Base-by-base conservation (phyloP, 2,888 invertebrate species). In the Hylaea fasciaria region DNA sequence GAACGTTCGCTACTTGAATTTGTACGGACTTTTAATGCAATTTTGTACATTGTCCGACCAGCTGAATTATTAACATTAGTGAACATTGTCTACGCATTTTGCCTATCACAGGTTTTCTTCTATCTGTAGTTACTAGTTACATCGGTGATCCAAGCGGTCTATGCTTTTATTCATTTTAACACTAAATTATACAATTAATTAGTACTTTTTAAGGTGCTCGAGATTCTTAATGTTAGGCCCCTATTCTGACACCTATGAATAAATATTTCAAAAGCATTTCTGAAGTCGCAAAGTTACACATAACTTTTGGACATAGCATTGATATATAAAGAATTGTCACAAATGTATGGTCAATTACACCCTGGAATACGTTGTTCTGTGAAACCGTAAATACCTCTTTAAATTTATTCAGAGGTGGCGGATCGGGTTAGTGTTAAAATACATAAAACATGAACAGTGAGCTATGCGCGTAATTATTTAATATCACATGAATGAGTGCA, bases 401-500 rank as follows among this genome's bases (percentile, higher is more conserved):
- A 41, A 41, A 28, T 43, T 43, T 48, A 58, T 0, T 5, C 37
- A 49, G 49, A 46, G 46, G 29, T 57, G 41, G 56, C 61, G 53
- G 41, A 55, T 32, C 60, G 9, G 40, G 16, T 57, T 43, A 66
- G 64, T 70, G 70, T 66, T 68, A 68, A 71, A 71, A 62, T 56
- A 65, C 71, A 73, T 65, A 72, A 75, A 70, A 76, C 68, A 65
- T 71, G 75, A 73, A 71, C 67, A 71, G 80, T 80, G 81, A 81
- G 70, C 72, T 72, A 77, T 71, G 76, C 75, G 71, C 78, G 73
- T 75, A 76, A 64, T 73, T 76, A 65, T 60, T 84, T 82, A 85
- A 86, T 89, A 89, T 88, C 89, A 89, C 88, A 89, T 86, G 86
- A 83, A 86, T 87, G 87, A 87, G 88, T 88, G 89, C 86, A 81